Base-by-base conservation (phyloP, 1,140 invertebrate genomes). In the Drosophila cardini region DNA sequence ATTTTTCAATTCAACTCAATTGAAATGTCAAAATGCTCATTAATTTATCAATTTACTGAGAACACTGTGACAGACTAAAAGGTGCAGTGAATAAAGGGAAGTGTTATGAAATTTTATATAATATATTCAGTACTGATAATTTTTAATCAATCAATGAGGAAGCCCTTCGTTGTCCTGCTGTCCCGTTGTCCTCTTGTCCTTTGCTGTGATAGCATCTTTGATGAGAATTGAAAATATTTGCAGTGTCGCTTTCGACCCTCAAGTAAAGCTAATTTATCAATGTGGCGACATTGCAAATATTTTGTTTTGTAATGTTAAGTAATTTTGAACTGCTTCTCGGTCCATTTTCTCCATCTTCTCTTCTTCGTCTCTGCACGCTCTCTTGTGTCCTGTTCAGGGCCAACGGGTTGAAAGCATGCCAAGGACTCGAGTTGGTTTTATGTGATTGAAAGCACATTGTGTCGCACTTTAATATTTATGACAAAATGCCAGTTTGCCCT, bases 401-500 rank as follows among this genome's bases (percentile, higher is more conserved):
- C 21, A 64, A 42, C 45, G 55, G 65, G 32, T 38, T 53, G 63
- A 63, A 80, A 83, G 63, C 13, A 48, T 78, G 81, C 72, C 80
- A 80, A 73, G 81, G 80, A 76, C 72, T 53, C 55, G 52, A 38
- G 52, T 65, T 50, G 40, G 52, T 76, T 72, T 72, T 72, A 65
- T 76, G 42, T 78, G 76, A 78, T 79, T 76, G 64, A 76, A 74
- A 58, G 68, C 53, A 67, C 56, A 65, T 76, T 61, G 80, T 83
- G 81, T 64, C 77, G 58, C 63, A 75, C 62, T 84, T 84, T 77
- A 85, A 84, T 85, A 84, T 85, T 84, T 84, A 85, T 84, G 79
- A 84, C 72, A 84, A 83, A 69, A 71, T 61, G 57, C 70, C 77
- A 73, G 57, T 75, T 78, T 71, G 72, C 34, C 80, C 13, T 26